Base-by-base conservation (phyloP, 2,888 invertebrate genomes). In the Melanostoma scalare region DNA sequence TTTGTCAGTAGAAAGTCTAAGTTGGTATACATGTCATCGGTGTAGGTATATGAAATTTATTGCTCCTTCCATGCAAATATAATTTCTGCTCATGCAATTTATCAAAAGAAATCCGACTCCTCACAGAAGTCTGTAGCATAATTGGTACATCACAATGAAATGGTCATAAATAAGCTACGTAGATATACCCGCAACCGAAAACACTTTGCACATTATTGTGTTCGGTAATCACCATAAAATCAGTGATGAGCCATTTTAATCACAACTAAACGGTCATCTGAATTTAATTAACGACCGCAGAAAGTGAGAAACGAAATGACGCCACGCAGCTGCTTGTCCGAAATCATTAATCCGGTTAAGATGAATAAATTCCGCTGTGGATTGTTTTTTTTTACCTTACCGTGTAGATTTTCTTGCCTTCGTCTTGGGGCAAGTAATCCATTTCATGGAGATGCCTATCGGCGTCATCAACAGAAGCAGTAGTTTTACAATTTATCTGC, bases 361-460 rank as follows among this genome's bases (percentile, higher is more conserved):
- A 65, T 46, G 78, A 84, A 84, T 69, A 69, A 68, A 68, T 46
- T 42, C 58, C 73, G 63, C 20, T 78, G 73, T 78, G 69, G 74
- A 65, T 53, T 58, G 44, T 76, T 10, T 61, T 60, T 56, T 31
- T 55, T 60, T 72, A 52, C 10, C 6, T 1, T 2, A 30, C 38
- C 33, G 20, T 20, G 5, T 2, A 3, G 30, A 0, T 3, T 6
- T 2, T 3, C 36, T 20, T 30, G 48, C 35, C 44, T 35, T 9
- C 33, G 48, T 10, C 0, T 20, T 20, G 40, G 38, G 33, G 9
- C 36, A 33, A 53, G 67, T 53, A 69, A 82, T 78, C 74, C 73
- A 72, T 84, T 74, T 84, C 6, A 60, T 67, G 58, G 69, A 69
- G 82, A 84, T 84, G 69, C 68, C 78, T 84, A 84, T 84, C 82